A percentile compares a stretch with the other conserved stretches of the same genome.
These are phyloP conservation scores for Spatulosminthurus flaviceps DNA, from an alignment of 2,888 invertebrate genomes.

Conservation along the genomic window DNA sequence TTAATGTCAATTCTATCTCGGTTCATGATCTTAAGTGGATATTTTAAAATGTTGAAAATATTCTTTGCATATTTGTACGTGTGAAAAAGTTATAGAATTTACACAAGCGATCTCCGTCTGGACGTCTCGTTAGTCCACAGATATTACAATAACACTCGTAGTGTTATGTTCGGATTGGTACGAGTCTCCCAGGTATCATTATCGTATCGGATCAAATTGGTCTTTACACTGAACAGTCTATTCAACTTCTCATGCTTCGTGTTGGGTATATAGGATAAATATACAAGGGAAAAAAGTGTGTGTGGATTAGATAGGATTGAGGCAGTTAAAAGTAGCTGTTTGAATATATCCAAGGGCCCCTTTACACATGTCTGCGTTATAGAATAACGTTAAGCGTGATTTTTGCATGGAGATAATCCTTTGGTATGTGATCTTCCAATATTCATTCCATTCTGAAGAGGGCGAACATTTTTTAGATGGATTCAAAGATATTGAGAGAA, in stretches of 20 bases:
- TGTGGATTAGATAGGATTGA: too few relatives aligned
- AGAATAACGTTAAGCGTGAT: too few relatives aligned
- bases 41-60: slow-evolving; percentile 28
- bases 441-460: too few relatives aligned
- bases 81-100: too few relatives aligned
- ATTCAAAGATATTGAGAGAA: too few relatives aligned
- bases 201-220: slow-evolving; percentile 18
- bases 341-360: not conserved
- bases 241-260: not conserved
- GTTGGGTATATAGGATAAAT: not conserved
- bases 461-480: too few relatives aligned
- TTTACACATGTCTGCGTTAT: too few relatives aligned
- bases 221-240: not conserved
- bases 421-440: too few relatives aligned
- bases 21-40: too few relatives aligned
- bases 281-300: too few relatives aligned
- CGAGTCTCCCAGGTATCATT: slow-evolving; percentile 33
- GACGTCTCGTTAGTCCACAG: not conserved
- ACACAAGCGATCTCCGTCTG: not conserved
- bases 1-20: too few relatives aligned
- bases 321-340: not conserved
- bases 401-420: too few relatives aligned
- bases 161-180: not conserved
- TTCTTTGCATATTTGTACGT: not conserved
- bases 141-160: not conserved